Evolutionary conservation across 2,888 invertebrate genomes (phyloP).

Genomic region (Minunthozetes semirufus): DNA sequence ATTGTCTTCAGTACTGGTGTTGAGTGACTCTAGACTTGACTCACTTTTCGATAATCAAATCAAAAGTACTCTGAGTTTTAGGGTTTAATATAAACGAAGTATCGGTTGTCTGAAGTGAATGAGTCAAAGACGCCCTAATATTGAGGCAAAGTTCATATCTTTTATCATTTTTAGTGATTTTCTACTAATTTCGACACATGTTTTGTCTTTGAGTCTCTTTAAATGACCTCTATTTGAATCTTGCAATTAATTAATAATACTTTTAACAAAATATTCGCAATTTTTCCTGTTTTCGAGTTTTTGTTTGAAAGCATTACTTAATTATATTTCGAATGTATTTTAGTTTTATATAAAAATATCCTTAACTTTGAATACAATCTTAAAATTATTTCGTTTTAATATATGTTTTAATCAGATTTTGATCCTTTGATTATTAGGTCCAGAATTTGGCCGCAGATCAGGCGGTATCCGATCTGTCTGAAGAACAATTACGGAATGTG

Average conservation of each 20-base stretch:
- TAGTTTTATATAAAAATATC: too few species aligned
- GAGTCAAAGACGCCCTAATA: slow-evolving; percentile 11
- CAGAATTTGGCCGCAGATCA: slow-evolving; percentile 16
- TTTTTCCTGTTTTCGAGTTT: neutral
- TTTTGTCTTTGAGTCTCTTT: neutral
- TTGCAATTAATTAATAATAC: neutral
- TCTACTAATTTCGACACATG: neutral
- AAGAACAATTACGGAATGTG: slow-evolving; percentile 35
- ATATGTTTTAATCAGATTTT: too few species aligned
- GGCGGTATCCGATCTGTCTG: slow-evolving; percentile 26
- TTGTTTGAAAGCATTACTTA: neutral
- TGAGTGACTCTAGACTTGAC: too few species aligned
- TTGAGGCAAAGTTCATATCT: neutral
- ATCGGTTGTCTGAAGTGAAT: neutral
- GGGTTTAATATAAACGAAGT: too few species aligned
- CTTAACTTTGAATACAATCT: too few species aligned
- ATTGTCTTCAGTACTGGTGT: too few species aligned
- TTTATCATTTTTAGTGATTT: neutral
- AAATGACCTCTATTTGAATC: neutral
- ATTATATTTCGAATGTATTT: too few species aligned
- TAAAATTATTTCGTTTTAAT: too few species aligned
- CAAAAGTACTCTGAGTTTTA: too few species aligned
- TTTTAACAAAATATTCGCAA: neutral
- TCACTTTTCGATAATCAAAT: too few species aligned
- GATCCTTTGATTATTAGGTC: neutral